phyloP scores from a whole-genome alignment of 2,888 invertebrate genomes.

The Drosophila prostipennis region DNA sequence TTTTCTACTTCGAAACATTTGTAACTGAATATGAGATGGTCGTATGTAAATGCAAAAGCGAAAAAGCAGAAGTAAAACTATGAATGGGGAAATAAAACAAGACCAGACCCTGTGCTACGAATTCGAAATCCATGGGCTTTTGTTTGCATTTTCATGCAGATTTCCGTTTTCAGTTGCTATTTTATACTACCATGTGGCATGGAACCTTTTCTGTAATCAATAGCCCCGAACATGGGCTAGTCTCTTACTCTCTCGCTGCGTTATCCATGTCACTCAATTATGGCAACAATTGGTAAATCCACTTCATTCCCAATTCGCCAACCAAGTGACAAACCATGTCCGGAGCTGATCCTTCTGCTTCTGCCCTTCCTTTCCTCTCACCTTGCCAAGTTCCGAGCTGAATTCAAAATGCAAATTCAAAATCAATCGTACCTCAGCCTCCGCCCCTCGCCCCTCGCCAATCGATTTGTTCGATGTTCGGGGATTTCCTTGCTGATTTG shows the following conservation, averaged over 20 bases:
- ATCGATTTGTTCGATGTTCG: slow-evolving; percentile 57
- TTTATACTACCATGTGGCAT: slow-evolving; percentile 25
- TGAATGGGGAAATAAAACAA: slow-evolving; percentile 34
- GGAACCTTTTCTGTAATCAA: slow-evolving; percentile 70
- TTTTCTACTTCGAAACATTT: slow-evolving; percentile 43
- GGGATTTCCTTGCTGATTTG: slow-evolving; percentile 63
- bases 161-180: slow-evolving; percentile 62
- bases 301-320: slow-evolving; percentile 68
- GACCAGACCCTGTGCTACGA: slow-evolving; percentile 35
- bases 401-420: slow-evolving; percentile 27
- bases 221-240: slow-evolving; percentile 37
- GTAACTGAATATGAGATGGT: slow-evolving; percentile 47
- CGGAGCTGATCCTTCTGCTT: slow-evolving; percentile 4
- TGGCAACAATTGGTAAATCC: slow-evolving; percentile 77
- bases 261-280: slow-evolving; percentile 78
- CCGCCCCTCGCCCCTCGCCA: slow-evolving; percentile 59
- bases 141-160: slow-evolving; percentile 71
- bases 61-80: slow-evolving; percentile 27
- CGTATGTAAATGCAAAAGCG: slow-evolving; percentile 48
- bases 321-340: slow-evolving; percentile 70
- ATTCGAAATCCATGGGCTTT: slow-evolving; percentile 34
- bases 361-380: not conserved
- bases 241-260: slow-evolving; percentile 18
- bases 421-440: slow-evolving; percentile 60
- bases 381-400: not conserved